Base-by-base conservation (phyloP, 2,113 vertebrate species). In the Gobio gobio region DNA sequence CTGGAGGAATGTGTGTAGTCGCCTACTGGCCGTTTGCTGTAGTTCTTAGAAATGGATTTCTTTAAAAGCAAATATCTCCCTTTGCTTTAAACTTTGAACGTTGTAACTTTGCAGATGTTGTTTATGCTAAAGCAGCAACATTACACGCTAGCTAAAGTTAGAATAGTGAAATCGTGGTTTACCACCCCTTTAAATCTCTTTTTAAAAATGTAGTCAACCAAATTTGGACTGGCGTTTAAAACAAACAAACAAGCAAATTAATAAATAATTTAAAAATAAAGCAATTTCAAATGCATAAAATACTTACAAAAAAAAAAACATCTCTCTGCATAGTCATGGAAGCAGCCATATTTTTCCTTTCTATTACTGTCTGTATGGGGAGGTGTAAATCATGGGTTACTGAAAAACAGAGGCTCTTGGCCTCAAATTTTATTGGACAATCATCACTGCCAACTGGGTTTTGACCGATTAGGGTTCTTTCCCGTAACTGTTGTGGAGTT, bases 381-480 rank as follows among this genome's bases (percentile, higher is more conserved):
- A 86, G 80, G 83, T 89, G 86, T 83, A 88, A 90, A 90, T 86
- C 82, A 75, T 64, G 45, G 78, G 83, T 90, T 86, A 86, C 58
- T 78, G 33, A 75, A 85, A 75, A 77, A 80, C 78, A 85, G 61
- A 77, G 82, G 80, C 77, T 58, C 66, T 64, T 68, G 12, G 85
- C 49, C 78, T 87, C 56, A 33, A 87, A 84, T 86, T 85, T 85
- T 83, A 85, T 73, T 86, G 70, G 85, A 78, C 85, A 70, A 73
- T 56, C 79, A 49, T 88, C 82, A 80, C 78, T 84, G 83, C 85
- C 88, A 87, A 84, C 78, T 73, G 49, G 81, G 82, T 88, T 89
- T 85, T 85, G 89, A 86, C 84, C 87, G 89, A 91, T 88, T 88
- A 84, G 83, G 74, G 77, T 80, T 84, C 77, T 83, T 89, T 90